These are phyloP conservation scores for Colletes collaris DNA, from an alignment of 2,888 invertebrate genomes.

Conservation along the genomic window DNA sequence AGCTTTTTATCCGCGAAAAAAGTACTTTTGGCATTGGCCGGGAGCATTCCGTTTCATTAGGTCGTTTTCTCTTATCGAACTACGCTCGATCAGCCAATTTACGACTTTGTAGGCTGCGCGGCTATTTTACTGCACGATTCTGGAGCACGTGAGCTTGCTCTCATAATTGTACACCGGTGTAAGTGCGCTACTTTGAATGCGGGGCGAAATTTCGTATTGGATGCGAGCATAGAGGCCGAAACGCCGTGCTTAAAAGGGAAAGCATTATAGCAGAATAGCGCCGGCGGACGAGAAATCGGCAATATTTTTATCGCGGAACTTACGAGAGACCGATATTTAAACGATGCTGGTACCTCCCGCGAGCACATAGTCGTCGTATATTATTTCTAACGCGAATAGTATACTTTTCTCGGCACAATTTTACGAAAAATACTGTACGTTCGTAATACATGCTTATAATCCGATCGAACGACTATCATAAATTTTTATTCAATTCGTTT, in stretches of 20 bases:
- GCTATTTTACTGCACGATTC: conserved; percentile 21
- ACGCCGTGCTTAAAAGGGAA: conserved; percentile 20
- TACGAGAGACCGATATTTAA: conserved; percentile 23
- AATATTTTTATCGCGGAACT: conserved; percentile 19
- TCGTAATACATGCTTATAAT: too few relatives aligned
- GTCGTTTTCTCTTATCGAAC: conserved; percentile 39
- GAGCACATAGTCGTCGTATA: neutral
- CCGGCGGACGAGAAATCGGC: neutral
- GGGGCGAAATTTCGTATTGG: conserved; percentile 29
- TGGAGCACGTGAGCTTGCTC: conserved; percentile 7
- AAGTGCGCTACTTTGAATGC: conserved; percentile 25
- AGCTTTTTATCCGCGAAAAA: conserved; percentile 6
- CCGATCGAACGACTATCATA: too few relatives aligned
- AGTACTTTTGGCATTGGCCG: conserved; percentile 25
- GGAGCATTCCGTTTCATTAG: conserved; percentile 39
- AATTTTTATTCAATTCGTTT: too few relatives aligned
- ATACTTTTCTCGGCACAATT: neutral
- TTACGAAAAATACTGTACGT: neutral
- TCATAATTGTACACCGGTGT: conserved; percentile 23
- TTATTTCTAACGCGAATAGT: neutral
- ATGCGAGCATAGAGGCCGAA: conserved; percentile 15
- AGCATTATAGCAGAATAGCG: conserved; percentile 4
- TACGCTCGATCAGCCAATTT: conserved; percentile 37
- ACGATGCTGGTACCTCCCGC: neutral
- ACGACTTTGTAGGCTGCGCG: conserved; percentile 20